Evolutionary conservation across 2,888 invertebrate genomes (phyloP).

Genomic region (Odontomyia ornata): DNA sequence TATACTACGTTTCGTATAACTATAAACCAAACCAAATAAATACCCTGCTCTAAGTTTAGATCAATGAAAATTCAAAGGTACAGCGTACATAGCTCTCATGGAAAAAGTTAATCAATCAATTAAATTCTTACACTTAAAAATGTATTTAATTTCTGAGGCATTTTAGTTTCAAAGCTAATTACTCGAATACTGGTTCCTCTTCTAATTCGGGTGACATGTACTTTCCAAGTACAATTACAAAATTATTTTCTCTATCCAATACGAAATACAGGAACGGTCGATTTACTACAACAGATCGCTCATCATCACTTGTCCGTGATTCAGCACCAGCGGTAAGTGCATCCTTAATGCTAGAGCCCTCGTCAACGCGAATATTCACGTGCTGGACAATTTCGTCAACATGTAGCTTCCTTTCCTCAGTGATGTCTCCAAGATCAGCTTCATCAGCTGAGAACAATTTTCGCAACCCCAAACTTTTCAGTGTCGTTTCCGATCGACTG

Average conservation of each 20-base stretch:
- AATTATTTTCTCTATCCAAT: slow-evolving; percentile 68
- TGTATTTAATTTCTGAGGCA: no score
- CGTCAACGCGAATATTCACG: slow-evolving; percentile 71
- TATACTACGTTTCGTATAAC: no score
- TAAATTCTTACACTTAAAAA: no score
- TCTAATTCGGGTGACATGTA: slow-evolving; percentile 65
- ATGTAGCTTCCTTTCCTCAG: slow-evolving; percentile 70
- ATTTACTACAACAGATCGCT: slow-evolving; percentile 66
- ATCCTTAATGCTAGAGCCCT: slow-evolving; percentile 65
- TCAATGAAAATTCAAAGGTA: no score
- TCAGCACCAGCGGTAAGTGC: slow-evolving; percentile 61
- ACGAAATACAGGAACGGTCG: slow-evolving; percentile 74
- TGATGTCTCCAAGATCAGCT: slow-evolving; percentile 70
- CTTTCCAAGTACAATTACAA: slow-evolving; percentile 71
- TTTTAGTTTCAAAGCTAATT: no score
- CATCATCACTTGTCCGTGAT: slow-evolving; percentile 58
- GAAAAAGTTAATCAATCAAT: no score
- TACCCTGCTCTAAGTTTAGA: no score
- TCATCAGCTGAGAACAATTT: slow-evolving; percentile 68
- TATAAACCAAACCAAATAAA: no score
- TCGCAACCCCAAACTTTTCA: slow-evolving; percentile 69
- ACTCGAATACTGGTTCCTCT: no score
- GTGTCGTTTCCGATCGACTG: slow-evolving; percentile 69
- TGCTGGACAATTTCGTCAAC: slow-evolving; percentile 74
- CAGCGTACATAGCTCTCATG: no score